These are phyloP conservation scores for Lanius collurio DNA, from an alignment of 2,113 vertebrate genomes.

Conservation along the genomic window DNA sequence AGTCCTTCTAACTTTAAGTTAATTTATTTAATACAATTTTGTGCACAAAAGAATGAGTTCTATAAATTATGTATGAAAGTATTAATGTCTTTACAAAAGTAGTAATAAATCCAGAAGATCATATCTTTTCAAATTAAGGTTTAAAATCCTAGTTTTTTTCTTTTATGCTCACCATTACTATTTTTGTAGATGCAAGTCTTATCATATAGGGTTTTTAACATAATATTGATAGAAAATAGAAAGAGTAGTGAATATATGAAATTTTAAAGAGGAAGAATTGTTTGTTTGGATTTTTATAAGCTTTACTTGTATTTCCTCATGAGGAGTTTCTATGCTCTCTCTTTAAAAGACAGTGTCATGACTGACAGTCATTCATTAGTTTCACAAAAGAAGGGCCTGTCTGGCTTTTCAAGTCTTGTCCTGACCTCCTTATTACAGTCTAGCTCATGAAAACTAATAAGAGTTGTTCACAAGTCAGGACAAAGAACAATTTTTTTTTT, in stretches of 20 bases:
- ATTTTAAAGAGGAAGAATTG: conserved; percentile 16
- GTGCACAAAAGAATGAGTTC: conserved; percentile 83
- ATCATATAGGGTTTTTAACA: conserved; percentile 1
- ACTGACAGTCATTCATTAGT: neutral
- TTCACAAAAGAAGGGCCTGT: neutral
- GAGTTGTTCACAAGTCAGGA: neutral
- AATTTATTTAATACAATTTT: conserved; percentile 90
- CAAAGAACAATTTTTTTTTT: neutral
- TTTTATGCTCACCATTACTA: conserved; percentile 50
- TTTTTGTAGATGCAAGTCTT: conserved; percentile 62
- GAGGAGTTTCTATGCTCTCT: neutral
- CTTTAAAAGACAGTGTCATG: neutral
- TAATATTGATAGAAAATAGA: conserved; percentile 36
- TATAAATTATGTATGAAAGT: conserved; percentile 85
- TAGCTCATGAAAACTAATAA: neutral
- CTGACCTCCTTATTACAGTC: neutral
- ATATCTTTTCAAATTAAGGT: conserved; percentile 68
- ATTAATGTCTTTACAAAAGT: conserved; percentile 83
- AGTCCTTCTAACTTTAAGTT: conserved; percentile 86
- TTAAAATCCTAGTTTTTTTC: conserved; percentile 58
- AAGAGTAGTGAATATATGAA: conserved; percentile 37
- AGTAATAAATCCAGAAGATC: conserved; percentile 82
- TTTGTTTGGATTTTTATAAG: conserved; percentile 43
- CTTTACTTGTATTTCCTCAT: neutral
- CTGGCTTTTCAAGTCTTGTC: neutral